Percentiles rank a stretch among this genome's conserved stretches.
Conservation (phyloP, 1,140 invertebrate species). For the Maniola jurtina region DNA sequence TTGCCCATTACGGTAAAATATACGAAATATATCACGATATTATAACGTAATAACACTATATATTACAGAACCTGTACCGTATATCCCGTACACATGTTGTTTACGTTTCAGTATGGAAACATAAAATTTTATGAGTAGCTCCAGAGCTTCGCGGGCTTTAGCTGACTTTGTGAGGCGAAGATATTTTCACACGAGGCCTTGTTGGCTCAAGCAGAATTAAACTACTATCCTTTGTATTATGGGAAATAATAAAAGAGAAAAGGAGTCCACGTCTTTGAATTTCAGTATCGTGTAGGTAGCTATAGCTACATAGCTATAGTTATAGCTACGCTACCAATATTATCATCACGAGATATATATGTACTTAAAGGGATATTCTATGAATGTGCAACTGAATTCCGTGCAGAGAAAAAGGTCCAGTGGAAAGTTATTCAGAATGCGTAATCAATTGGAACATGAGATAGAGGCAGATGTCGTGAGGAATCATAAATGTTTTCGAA, state of each 20-base stretch:
- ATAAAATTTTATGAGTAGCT: neutral
- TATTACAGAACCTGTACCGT: neutral
- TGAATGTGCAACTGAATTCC: neutral
- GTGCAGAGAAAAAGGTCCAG: neutral
- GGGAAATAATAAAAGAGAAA: too few relatives aligned
- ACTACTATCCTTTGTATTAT: neutral
- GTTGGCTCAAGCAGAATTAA: neutral
- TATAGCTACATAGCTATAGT: too few relatives aligned
- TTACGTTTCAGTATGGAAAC: conserved; percentile 1
- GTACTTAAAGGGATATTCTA: too few relatives aligned
- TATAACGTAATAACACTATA: neutral
- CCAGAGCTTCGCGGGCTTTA: neutral
- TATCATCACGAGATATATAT: too few relatives aligned
- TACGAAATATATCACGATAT: neutral
- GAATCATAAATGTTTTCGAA: neutral
- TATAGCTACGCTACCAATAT: too few relatives aligned
- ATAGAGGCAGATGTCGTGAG: conserved; percentile 2
- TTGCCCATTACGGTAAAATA: too few relatives aligned
- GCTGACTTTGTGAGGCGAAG: neutral
- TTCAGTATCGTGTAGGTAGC: too few relatives aligned
- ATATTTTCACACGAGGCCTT: conserved; percentile 1
- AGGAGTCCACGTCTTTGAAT: too few relatives aligned
- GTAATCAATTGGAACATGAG: conserved; percentile 6
- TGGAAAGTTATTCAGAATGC: neutral
- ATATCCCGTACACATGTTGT: neutral